These are phyloP conservation scores for Ephialtes manifestator DNA, from an alignment of 2,888 invertebrate species.

Conservation along the genomic window DNA sequence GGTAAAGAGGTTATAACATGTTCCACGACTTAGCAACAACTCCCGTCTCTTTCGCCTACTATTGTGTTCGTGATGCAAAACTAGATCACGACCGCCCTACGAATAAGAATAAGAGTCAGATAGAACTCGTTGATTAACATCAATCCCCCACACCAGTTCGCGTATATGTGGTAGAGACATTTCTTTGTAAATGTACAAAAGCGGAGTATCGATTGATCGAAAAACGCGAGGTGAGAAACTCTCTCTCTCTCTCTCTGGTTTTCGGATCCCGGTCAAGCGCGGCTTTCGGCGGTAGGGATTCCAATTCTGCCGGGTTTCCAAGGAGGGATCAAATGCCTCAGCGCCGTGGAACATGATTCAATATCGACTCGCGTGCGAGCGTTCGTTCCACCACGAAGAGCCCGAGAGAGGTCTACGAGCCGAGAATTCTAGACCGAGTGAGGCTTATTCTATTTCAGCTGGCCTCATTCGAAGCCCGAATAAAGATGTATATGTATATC, in stretches of 20 bases:
- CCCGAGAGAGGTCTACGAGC: conserved; percentile 15
- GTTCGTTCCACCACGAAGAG: conserved; percentile 56
- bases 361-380: conserved; percentile 67
- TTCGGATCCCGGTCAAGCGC: conserved; percentile 82
- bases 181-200: conserved; percentile 38
- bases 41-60: background rate
- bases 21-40: conserved; percentile 12
- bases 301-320: conserved; percentile 72
- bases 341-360: conserved; percentile 57
- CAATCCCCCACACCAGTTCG: conserved; percentile 37
- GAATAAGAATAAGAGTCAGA: conserved; percentile 41
- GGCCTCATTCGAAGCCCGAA: conserved; percentile 44
- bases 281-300: conserved; percentile 79
- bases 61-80: background rate
- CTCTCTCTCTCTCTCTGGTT: conserved; percentile 73
- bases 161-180: conserved; percentile 41
- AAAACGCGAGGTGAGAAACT: conserved; percentile 1
- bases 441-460: conserved; percentile 44
- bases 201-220: conserved; percentile 58
- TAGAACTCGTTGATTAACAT: conserved; percentile 56
- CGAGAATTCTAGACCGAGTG: conserved; percentile 42
- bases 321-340: conserved; percentile 77
- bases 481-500: conserved; percentile 18
- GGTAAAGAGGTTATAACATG: background rate
- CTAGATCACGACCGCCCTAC: background rate